These are phyloP conservation scores for Ophioninae sp. DNA, from an alignment of 2,888 invertebrate species.

Conservation along the genomic window DNA sequence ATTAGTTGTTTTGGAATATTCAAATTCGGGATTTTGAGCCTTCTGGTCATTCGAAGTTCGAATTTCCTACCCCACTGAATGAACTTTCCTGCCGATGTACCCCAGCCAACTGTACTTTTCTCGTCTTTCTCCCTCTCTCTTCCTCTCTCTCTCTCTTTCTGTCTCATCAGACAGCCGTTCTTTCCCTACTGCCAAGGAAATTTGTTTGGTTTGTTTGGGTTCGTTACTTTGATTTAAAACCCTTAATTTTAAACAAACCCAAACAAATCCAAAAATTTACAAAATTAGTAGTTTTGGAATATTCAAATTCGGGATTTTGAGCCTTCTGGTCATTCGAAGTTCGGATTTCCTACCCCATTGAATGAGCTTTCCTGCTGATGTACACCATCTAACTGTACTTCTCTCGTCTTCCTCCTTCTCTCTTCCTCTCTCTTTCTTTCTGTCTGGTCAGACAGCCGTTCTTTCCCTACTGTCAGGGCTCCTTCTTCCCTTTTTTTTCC, in stretches of 20 bases:
- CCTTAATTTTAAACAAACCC: too few species aligned
- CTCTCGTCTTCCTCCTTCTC: conserved; percentile 14
- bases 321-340: too few species aligned
- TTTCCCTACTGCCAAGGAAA: background rate
- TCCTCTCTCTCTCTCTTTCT: conserved; percentile 15
- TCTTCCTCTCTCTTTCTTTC: conserved; percentile 13
- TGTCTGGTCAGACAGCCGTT: background rate
- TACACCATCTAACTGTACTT: conserved; percentile 34
- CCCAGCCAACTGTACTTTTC: conserved; percentile 30
- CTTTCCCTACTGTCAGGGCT: background rate
- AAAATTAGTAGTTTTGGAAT: too few species aligned
- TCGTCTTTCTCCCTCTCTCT: conserved; percentile 12
- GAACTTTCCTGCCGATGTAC: conserved; percentile 40
- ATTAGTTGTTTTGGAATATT: too few species aligned
- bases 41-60: too few species aligned
- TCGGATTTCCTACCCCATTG: conserved; percentile 24
- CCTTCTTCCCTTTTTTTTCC: background rate
- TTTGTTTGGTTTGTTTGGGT: too few species aligned
- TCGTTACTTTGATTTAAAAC: conserved; percentile 35
- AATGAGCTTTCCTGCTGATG: conserved; percentile 40
- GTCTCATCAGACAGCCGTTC: background rate
- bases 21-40: too few species aligned
- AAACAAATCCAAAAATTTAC: too few species aligned
- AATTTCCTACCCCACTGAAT: too few species aligned
- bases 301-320: too few species aligned